Evolutionary conservation across 2,888 invertebrate species (phyloP), one percentile per base, ranked within the genome.

Genomic region (Apamea sordens): DNA sequence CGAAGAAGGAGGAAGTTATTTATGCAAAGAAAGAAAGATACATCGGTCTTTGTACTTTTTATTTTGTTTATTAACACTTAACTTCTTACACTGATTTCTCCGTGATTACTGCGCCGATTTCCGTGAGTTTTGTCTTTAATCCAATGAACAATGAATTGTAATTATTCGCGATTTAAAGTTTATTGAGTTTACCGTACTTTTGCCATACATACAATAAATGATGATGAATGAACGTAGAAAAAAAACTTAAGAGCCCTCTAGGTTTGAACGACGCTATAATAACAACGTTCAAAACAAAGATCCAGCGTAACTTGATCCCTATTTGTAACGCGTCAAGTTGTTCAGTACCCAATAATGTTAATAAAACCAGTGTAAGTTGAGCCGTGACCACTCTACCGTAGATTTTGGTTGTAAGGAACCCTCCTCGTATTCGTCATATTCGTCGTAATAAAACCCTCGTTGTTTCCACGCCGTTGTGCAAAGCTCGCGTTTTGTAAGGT

Each of bases 361-460:
- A 11, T 0, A 0, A 3, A 8, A 11, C 79, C 70, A 80, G 44
- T 63, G 8, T 80, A 65, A 71, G n/a, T 70, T 28, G 78, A 78
- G 2, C 75, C 63, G 32, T 76, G 67, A 61, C 68, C 44, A 77
- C 80, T 77, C 72, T 68, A 63, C 28, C 21, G 63, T 69, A 15
- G 65, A 65, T 73, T 73, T 61, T 32, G 11, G 61, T 11, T 69
- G 61, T 80, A 71, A 41, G 56, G 68, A 76, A 71, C 81, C 77
- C 71, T 79, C 76, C 65, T 67, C 41, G 18, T 50, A 50, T 50
- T 50, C 50, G 21, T 36, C 41, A 6, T 50, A 50, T 50, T 50
- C 21, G 21, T 41, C 5, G 76, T 75, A 79, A 82, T 84, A 84
- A 88, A 80, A 83, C 83, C 83, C 76, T 77, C 76, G 59, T 86